A percentile compares a stretch with the other conserved stretches of the same genome.
Conservation (phyloP, 2,888 invertebrate species). For the Nymphalis polychloros region DNA sequence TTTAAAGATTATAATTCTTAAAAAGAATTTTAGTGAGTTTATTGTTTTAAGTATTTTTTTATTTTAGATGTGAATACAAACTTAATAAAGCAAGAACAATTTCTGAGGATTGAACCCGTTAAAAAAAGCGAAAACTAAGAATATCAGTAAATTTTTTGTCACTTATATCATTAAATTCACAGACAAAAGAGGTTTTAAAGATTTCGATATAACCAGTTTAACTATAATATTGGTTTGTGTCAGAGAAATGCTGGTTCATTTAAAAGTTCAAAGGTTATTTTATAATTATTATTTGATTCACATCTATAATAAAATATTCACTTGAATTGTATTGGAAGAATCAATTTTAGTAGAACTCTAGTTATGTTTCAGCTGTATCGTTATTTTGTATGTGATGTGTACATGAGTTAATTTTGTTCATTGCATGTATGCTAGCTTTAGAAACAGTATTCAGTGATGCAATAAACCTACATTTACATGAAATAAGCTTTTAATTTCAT, state of each 20-base stretch:
- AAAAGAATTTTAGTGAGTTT: slow-evolving; percentile 29
- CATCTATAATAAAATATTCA: slow-evolving; percentile 19
- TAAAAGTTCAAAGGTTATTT: background rate
- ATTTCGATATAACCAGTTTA: no score
- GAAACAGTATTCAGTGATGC: slow-evolving; percentile 77
- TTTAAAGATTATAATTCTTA: slow-evolving; percentile 25
- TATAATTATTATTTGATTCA: background rate
- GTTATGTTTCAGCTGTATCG: slow-evolving; percentile 58
- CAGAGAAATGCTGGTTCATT: no score
- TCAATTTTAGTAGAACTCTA: slow-evolving; percentile 19
- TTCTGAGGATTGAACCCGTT: no score
- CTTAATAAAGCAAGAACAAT: background rate
- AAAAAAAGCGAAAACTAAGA: background rate
- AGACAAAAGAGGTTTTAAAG: no score
- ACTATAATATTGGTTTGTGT: no score
- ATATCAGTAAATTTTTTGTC: no score
- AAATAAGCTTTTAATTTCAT: slow-evolving; percentile 30
- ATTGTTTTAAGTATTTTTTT: slow-evolving; percentile 20
- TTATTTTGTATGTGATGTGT: slow-evolving; percentile 56
- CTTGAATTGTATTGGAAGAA: slow-evolving; percentile 1
- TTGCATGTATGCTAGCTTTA: slow-evolving; percentile 73
- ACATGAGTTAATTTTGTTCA: slow-evolving; percentile 55
- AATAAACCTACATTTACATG: slow-evolving; percentile 67
- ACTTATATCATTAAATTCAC: no score
- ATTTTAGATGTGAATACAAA: slow-evolving; percentile 19